Evolutionary conservation across 2,113 vertebrate genomes (phyloP).

Genomic region (Aspidoscelis tigris): DNA sequence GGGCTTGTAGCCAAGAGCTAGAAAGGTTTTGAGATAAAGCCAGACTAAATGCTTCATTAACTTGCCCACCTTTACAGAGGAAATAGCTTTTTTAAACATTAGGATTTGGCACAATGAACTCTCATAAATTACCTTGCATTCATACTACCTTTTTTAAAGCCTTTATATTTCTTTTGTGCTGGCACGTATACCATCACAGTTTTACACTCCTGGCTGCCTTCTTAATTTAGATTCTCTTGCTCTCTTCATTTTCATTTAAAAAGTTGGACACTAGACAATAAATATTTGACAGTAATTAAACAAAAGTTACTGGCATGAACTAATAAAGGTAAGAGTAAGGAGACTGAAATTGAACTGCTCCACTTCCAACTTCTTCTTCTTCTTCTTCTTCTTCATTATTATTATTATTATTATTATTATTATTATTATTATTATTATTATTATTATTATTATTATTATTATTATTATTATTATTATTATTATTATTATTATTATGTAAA

Average conservation of each 20-base stretch:
- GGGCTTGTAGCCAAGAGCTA: constrained; percentile 70
- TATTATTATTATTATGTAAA: no score
- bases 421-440: no score
- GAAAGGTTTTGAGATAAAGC: constrained; percentile 59
- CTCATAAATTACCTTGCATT: constrained; percentile 63
- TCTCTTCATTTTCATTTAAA: background rate
- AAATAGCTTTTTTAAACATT: constrained; percentile 42
- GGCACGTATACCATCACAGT: constrained; percentile 50
- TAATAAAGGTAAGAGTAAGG: background rate
- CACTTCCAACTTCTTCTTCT: background rate
- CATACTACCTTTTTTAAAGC: constrained; percentile 32
- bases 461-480: no score
- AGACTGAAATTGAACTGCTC: background rate
- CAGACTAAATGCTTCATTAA: constrained; percentile 77
- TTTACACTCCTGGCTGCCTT: constrained; percentile 30
- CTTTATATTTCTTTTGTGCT: background rate
- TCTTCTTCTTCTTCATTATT: no score
- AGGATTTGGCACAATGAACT: constrained; percentile 47
- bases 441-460: no score
- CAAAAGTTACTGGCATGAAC: constrained; percentile 2
- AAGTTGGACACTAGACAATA: constrained; percentile 37
- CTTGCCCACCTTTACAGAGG: constrained; percentile 73
- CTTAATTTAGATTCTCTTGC: constrained; percentile 7
- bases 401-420: no score
- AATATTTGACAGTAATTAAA: constrained; percentile 46